These are phyloP conservation scores for Pollenia labialis DNA, from an alignment of 2,888 invertebrate genomes.

Conservation along the genomic window DNA sequence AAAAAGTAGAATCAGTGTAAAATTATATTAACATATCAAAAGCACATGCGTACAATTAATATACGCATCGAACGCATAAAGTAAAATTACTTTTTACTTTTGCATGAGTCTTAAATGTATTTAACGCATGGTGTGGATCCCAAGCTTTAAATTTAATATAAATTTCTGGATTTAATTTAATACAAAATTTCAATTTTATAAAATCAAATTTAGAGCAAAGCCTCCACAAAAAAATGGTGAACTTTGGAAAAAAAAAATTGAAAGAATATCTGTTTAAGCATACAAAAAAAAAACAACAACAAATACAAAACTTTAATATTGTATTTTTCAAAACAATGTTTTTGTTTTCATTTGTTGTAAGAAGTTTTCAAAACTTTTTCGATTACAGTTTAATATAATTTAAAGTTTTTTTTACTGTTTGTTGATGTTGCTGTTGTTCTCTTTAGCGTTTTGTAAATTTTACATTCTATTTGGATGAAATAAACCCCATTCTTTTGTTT, in stretches of 20 bases:
- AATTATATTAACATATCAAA: no score
- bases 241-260: neutral
- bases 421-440: conserved; percentile 2
- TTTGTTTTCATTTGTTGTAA: conserved; percentile 56
- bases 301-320: conserved; percentile 59
- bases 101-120: no score
- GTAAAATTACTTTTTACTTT: no score
- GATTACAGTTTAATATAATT: conserved; percentile 74
- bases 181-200: neutral
- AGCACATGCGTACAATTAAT: no score
- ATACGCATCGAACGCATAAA: no score
- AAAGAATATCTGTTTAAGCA: neutral
- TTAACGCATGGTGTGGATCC: no score
- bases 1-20: no score
- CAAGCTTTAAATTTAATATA: neutral
- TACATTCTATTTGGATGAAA: conserved; percentile 46
- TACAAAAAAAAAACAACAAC: neutral
- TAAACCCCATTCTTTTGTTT: conserved; percentile 62
- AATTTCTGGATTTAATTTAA: neutral
- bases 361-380: conserved; percentile 70
- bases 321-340: conserved; percentile 55
- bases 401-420: conserved; percentile 61
- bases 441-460: conserved; percentile 44
- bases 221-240: neutral
- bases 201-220: neutral